Evolutionary conservation across 2,888 invertebrate species (phyloP), one percentile per base, ranked within the genome.

Genomic region (Atherix ibis): DNA sequence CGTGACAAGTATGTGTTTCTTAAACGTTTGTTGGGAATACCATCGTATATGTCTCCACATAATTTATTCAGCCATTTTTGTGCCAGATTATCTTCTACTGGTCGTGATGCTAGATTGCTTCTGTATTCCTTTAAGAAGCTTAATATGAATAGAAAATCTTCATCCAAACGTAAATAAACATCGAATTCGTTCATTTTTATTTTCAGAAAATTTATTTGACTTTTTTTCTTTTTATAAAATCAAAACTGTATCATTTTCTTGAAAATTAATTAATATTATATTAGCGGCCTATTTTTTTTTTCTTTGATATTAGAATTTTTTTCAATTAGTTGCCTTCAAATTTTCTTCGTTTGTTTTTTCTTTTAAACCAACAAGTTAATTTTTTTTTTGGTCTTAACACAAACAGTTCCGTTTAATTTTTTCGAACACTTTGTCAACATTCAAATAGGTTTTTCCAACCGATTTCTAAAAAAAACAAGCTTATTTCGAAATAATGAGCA

Each of bases 1-100:
- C 50, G 44, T 18, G 51, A 51, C 38, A 56, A 45, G 28, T 53
- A 53, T 1, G 39, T 33, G 30, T 54, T 53, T 1, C 49, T 47
- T 27, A 51, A 3, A n/a, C 53, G 50, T 35, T 48, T 38, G 8
- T 51, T 50, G 3, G 40, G 10, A 1, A 51, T 8, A 5, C 45
- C 41, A 2, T 41, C 35, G 16, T 48, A 48, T 8, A 42, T 34
- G 40, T 48, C 46, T 8, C 43, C 37, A 10, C 40, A 41, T 18
- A 56, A 30, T 39, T 48, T 49, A 2, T 48, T 41, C n/a, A 51
- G 35, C 58, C 40, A 43, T 29, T 29, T 29, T 8, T 31, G 32
- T 22, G 27, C 27, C 8, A 27, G 19, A 8, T 19, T 16, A 32
- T 37, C 31, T 25, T 31, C 24, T 18, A 32, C 36, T 8, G 32